Base-by-base conservation (phyloP, 2,888 invertebrate genomes). In the Trichacis sp. region DNA sequence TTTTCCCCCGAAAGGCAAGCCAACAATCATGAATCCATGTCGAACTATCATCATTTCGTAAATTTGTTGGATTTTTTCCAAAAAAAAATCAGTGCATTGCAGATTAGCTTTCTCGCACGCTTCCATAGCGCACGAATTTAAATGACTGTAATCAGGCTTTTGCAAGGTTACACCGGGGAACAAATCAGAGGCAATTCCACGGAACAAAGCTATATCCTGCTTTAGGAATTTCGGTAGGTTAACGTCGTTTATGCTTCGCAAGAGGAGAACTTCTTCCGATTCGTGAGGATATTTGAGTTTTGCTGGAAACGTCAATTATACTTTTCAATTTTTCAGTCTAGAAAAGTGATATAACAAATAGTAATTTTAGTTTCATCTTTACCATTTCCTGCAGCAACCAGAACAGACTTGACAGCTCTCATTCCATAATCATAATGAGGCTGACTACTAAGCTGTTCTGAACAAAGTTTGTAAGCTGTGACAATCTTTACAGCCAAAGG, bases 381-480 rank as follows among this genome's bases (percentile, higher is more conserved):
- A n/a, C n/a, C n/a, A 38, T 95, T 94, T 8, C 94, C 96, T 0
- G 97, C 96, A 0, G 97, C 97, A 57, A 94, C 91, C 40, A 98
- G 84, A 1, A 98, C 90, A 1, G 87, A 85, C 73, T 90, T 90
- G 0, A 91, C 89, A 9, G 90, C 90, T 72, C 91, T 82, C 90
- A 91, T 90, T 1, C 89, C 90, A 68, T 90, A 90, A 80, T 90
- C 90, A 74, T 90, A 90, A 76, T 90, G 90, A 77, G 86, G 87
- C 77, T 89, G 90, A 15, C 88, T 88, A 0, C 89, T 89, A 50
- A 90, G 79, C 77, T 89, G 89, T 72, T 90, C 89, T 1, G 89
- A 90, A 72, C 89, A 90, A 30, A 90, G 83, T 68, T 88, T 85
- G 77, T 90, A 90, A 0, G 89, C 88, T 63, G 88, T 88, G 2